These are phyloP conservation scores for Drosophila paranaensis DNA, from an alignment of 2,888 invertebrate species.

Conservation along the genomic window DNA sequence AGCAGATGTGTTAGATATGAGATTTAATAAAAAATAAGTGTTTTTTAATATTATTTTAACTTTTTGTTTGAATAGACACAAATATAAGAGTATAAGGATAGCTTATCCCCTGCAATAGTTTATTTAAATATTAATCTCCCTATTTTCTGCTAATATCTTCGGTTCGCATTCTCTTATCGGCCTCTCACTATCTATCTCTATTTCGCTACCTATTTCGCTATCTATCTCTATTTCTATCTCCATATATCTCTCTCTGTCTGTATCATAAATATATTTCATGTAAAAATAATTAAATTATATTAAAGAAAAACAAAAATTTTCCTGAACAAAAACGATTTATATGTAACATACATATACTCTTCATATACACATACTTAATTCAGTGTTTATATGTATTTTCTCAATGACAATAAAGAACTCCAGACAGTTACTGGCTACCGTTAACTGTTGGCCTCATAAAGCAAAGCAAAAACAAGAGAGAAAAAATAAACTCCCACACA, in stretches of 20 bases:
- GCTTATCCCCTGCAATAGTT: too few relatives aligned
- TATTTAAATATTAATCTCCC: too few relatives aligned
- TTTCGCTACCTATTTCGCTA: too few relatives aligned
- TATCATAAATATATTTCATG: too few relatives aligned
- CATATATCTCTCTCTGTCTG: too few relatives aligned
- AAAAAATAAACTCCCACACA: constrained; percentile 54
- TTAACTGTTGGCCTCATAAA: constrained; percentile 7
- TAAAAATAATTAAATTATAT: too few relatives aligned
- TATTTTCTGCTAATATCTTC: too few relatives aligned
- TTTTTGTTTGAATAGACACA: neutral
- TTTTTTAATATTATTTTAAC: neutral
- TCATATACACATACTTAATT: neutral
- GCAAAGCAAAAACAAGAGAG: too few relatives aligned
- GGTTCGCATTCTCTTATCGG: too few relatives aligned
- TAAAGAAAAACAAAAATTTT: neutral
- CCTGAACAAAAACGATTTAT: neutral
- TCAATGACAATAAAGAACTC: constrained; percentile 1
- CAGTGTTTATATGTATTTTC: constrained; percentile 1
- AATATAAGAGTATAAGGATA: neutral
- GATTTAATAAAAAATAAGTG: neutral
- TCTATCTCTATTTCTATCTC: too few relatives aligned
- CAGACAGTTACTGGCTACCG: constrained; percentile 13
- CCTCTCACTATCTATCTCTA: too few relatives aligned
- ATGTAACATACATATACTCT: neutral
- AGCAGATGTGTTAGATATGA: neutral